Base-by-base conservation (phyloP, 2,113 vertebrate species). In the Datnioides undecimradiatus region DNA sequence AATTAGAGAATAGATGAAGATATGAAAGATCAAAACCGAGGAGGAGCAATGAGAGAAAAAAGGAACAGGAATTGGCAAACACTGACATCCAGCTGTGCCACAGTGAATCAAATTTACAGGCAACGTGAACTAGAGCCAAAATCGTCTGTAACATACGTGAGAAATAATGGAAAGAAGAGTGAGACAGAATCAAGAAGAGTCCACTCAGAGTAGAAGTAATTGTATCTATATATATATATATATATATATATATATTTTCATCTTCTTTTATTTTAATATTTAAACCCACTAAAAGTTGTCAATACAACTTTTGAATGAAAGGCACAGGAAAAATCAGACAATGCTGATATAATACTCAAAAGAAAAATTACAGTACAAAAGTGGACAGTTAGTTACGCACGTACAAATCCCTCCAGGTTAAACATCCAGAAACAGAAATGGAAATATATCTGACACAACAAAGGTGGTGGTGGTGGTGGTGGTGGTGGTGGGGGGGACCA, bases 241-340 rank as follows among this genome's bases (percentile, higher is more conserved):
- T 84, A 31, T 75, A 74, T 40, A 23, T 84, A 85, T 90, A 83
- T 87, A 88, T 86, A 90, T 91, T 91, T 96, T 91, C 90, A 88
- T 93, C 66, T 90, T 94, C 82, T 91, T 94, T 94, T 95, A 94
- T 96, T 99, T 97, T 96, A 96, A 97, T 98, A 97, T 94, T 95
- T 95, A 95, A 97, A 96, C 96, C 95, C 95, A 97, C 97, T 97
- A 96, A 95, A 98, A 98, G 97, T 97, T 97, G 97, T 95, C 93
- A 94, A 97, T 96, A 97, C 96, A 97, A 98, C 97, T 96, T 97
- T 95, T 94, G 90, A 95, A 95, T 96, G 94, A 97, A 96, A 97
- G 96, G 96, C 97, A 98, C 98, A 99, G 98, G 97, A 97, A 98
- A 90, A 98, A 97, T 97, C 96, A 98, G 96, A 99, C 97, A 95